phyloP scores from a whole-genome alignment of 2,797 vertebrate genomes.

The Natrix natrix region DNA sequence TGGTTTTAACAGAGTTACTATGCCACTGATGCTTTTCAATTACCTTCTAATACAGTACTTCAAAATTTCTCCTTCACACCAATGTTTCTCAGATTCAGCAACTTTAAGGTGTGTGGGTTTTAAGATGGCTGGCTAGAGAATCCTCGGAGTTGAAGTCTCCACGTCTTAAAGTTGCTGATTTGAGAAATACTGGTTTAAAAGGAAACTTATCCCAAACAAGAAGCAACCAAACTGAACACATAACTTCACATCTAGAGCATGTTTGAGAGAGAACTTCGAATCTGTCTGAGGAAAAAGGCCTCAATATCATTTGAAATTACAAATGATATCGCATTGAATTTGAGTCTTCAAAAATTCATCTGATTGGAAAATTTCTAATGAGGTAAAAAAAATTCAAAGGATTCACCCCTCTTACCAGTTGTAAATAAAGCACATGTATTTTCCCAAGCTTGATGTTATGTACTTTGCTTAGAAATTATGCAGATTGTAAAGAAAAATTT shows the following conservation, averaged over 20 bases:
- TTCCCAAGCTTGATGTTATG: background rate
- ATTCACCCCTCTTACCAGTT: background rate
- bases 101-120: background rate
- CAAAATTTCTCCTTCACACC: background rate
- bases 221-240: background rate
- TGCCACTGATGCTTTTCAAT: background rate
- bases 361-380: background rate
- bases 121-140: background rate
- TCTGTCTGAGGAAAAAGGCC: background rate
- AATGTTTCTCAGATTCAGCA: background rate
- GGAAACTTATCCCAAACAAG: background rate
- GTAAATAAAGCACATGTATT: background rate
- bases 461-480: background rate
- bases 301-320: background rate
- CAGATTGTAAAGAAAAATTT: background rate
- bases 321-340: background rate
- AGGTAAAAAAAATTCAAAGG: background rate
- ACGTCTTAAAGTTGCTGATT: background rate
- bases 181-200: background rate
- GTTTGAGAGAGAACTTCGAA: background rate
- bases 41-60: background rate
- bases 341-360: background rate
- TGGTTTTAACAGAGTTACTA: background rate
- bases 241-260: background rate
- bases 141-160: background rate